These are phyloP conservation scores for Actinernus sp. DNA, from an alignment of 92 coral and sea anemone species.

Conservation along the genomic window DNA sequence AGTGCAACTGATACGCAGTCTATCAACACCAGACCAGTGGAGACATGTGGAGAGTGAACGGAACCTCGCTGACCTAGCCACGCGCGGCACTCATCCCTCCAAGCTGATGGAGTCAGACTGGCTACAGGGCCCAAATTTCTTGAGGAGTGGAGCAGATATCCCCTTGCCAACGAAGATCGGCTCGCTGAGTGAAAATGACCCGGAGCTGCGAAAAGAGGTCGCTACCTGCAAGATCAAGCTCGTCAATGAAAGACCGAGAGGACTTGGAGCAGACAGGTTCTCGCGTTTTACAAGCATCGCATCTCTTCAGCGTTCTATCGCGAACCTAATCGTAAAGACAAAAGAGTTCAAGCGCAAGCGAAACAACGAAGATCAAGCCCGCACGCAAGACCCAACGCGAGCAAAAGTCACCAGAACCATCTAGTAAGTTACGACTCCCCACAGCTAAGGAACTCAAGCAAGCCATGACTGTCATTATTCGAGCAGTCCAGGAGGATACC, in stretches of 20 bases:
- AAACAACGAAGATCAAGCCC: too few relatives aligned
- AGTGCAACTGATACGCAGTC: constrained; percentile 38
- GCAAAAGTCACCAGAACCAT: neutral
- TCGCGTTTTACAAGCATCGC: constrained; percentile 9
- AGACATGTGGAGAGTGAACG: too few relatives aligned
- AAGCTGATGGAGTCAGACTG: neutral
- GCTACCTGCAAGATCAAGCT: neutral
- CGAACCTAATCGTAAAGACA: constrained; percentile 20
- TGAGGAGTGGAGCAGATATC: too few relatives aligned
- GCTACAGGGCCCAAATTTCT: too few relatives aligned
- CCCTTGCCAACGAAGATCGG: too few relatives aligned
- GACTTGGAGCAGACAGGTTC: constrained; percentile 39
- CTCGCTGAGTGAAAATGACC: constrained; percentile 14
- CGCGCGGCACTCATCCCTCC: constrained; percentile 9
- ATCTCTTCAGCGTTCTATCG: constrained; percentile 36
- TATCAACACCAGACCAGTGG: constrained; percentile 39
- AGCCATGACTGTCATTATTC: constrained; percentile 36
- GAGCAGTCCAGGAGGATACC: constrained; percentile 18
- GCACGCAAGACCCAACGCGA: neutral
- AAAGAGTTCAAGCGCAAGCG: constrained; percentile 21
- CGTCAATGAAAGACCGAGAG: neutral
- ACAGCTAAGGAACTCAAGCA: constrained; percentile 27
- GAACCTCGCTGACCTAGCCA: too few relatives aligned
- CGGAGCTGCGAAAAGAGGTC: constrained; percentile 47
- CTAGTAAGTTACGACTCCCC: too few relatives aligned